Evolutionary conservation across 2,797 vertebrate genomes (phyloP).

Genomic region (Okamejei kenojei): DNA sequence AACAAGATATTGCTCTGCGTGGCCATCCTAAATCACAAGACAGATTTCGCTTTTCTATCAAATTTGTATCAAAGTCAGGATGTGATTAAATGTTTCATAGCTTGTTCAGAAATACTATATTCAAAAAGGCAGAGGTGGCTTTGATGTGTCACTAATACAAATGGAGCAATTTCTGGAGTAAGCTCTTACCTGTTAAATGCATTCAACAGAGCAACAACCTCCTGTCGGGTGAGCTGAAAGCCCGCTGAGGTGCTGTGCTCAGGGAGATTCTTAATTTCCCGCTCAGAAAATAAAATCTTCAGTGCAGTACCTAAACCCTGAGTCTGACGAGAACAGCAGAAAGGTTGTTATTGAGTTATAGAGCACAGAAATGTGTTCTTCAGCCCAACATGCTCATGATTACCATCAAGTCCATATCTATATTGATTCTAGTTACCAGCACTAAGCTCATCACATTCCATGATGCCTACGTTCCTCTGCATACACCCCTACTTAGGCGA

Average conservation of each 20-base stretch:
- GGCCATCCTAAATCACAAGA: background rate
- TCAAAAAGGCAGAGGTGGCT: background rate
- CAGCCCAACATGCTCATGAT: too few relatives aligned
- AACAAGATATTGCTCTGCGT: background rate
- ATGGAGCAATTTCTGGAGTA: background rate
- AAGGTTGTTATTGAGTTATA: background rate
- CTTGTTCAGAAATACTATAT: background rate
- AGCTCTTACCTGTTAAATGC: conserved; percentile 75
- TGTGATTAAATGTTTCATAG: too few relatives aligned
- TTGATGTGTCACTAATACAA: too few relatives aligned
- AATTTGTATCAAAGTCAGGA: too few relatives aligned
- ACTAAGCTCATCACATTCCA: too few relatives aligned
- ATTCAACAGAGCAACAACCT: conserved; percentile 86
- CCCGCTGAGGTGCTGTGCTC: conserved; percentile 82
- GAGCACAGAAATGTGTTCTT: background rate
- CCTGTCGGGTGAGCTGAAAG: conserved; percentile 87
- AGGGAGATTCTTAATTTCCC: conserved; percentile 83
- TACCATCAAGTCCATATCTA: too few relatives aligned
- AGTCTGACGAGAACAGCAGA: conserved; percentile 59
- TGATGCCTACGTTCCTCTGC: too few relatives aligned
- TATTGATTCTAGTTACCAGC: too few relatives aligned
- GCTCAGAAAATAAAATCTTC: conserved; percentile 92
- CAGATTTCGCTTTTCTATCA: background rate
- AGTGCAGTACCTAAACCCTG: conserved; percentile 88
- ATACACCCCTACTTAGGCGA: too few relatives aligned